Conservation (phyloP, 2,888 invertebrate genomes). For the Flexamia atlantica region DNA sequence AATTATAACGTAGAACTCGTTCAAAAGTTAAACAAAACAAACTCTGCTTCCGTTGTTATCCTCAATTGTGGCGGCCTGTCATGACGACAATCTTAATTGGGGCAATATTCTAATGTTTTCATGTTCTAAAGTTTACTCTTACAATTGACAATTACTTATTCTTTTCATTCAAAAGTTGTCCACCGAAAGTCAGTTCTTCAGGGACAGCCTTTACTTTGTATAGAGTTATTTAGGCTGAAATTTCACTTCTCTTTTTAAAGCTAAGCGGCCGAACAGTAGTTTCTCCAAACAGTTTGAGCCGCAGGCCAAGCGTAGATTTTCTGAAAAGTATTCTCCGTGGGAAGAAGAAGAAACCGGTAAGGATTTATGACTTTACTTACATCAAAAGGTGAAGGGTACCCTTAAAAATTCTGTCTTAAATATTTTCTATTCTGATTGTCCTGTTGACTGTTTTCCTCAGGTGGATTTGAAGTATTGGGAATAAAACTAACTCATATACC, state of each 20-base stretch:
- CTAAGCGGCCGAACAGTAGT: background rate
- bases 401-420: too few species aligned
- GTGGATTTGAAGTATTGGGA: too few species aligned
- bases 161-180: too few species aligned
- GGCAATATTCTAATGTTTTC: background rate
- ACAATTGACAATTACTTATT: too few species aligned
- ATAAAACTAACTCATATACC: too few species aligned
- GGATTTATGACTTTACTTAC: background rate
- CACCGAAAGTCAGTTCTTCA: too few species aligned
- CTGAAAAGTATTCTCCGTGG: conserved; percentile 4
- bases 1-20: conserved; percentile 15
- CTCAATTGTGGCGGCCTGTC: background rate
- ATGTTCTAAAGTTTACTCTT: too few species aligned
- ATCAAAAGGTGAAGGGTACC: conserved; percentile 16
- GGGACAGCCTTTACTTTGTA: too few species aligned
- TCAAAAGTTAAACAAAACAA: background rate
- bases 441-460: too few species aligned
- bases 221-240: background rate
- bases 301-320: background rate
- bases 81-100: background rate
- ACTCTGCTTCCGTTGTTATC: background rate
- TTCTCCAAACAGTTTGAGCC: conserved; percentile 2
- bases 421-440: too few species aligned
- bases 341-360: background rate
- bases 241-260: conserved; percentile 15